A percentile compares a stretch with the other conserved stretches of the same genome.
Conservation (phyloP, 2,113 vertebrate genomes). For the Chinchilla lanigera region DNA sequence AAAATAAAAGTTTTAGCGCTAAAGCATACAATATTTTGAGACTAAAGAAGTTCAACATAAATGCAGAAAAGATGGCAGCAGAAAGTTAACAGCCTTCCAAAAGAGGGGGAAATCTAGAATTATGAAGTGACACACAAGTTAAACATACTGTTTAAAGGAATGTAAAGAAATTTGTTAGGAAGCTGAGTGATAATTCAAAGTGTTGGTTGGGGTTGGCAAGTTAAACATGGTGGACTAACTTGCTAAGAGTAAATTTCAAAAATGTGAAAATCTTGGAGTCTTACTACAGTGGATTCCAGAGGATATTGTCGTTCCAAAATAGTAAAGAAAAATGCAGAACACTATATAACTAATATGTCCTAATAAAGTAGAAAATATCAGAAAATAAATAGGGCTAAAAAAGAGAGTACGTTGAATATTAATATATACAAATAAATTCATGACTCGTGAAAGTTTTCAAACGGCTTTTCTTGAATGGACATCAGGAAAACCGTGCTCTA, state of each 20-base stretch:
- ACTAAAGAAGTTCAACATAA: not conserved
- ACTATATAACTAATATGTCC: not conserved
- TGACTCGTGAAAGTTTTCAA: not conserved
- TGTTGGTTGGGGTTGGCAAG: not conserved
- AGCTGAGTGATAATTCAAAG: not conserved
- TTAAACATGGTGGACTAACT: not conserved
- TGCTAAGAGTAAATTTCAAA: not conserved
- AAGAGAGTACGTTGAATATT: not conserved
- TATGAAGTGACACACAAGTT: fast-evolving
- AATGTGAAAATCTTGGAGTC: not conserved
- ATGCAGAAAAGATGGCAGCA: not conserved
- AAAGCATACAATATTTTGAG: not conserved
- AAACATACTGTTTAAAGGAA: not conserved
- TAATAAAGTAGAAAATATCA: not conserved
- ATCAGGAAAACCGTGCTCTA: not conserved
- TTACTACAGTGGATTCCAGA: not conserved
- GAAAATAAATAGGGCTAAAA: not conserved
- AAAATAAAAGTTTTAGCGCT: not conserved
- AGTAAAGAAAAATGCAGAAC: not conserved
- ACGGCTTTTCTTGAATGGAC: not conserved
- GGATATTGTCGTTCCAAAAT: not conserved
- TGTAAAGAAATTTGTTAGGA: not conserved
- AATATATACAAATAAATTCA: not conserved
- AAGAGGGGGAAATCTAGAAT: not conserved
- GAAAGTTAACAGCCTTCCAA: not conserved